Percentiles rank a stretch among this genome's conserved stretches.
phyloP scores from a whole-genome alignment of 2,797 vertebrate species.

The Thripadectes ignobilis region DNA sequence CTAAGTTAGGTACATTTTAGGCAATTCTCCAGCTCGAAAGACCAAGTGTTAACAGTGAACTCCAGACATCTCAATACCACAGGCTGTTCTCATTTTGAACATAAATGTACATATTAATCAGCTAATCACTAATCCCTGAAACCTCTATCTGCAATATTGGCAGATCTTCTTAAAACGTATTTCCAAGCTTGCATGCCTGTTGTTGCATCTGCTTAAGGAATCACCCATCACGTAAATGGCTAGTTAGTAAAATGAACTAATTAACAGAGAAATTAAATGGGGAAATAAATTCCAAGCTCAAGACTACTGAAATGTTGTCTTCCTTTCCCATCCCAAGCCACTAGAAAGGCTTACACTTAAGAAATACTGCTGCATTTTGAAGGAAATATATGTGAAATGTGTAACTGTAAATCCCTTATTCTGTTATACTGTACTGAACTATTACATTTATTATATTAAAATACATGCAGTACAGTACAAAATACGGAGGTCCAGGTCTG shows the following conservation, averaged over 20 bases:
- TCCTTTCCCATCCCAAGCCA: background rate
- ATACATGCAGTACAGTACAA: background rate
- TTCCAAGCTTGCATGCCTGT: background rate
- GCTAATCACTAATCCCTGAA: slow-evolving; percentile 18
- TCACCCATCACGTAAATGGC: slow-evolving; percentile 20
- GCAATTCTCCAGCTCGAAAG: background rate
- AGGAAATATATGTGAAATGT: background rate
- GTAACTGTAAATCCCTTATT: background rate
- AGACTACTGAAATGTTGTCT: background rate
- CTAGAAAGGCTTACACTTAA: background rate
- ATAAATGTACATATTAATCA: slow-evolving; percentile 37
- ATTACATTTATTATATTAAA: background rate
- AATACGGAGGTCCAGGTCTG: background rate
- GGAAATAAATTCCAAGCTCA: slow-evolving; percentile 34
- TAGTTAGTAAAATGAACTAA: slow-evolving; percentile 59
- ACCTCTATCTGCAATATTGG: slow-evolving; percentile 28
- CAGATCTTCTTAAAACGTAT: slow-evolving; percentile 9
- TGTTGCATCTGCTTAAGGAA: background rate
- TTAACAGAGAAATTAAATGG: slow-evolving; percentile 43
- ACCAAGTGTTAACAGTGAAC: background rate
- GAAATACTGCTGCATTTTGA: background rate
- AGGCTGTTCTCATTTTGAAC: background rate
- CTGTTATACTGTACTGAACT: background rate
- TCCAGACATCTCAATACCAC: background rate
- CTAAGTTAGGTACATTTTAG: background rate